Percentiles rank a stretch among this genome's conserved stretches.
Conservation (phyloP, 2,797 vertebrate genomes). For the Pseudotriccus pelzelni region DNA sequence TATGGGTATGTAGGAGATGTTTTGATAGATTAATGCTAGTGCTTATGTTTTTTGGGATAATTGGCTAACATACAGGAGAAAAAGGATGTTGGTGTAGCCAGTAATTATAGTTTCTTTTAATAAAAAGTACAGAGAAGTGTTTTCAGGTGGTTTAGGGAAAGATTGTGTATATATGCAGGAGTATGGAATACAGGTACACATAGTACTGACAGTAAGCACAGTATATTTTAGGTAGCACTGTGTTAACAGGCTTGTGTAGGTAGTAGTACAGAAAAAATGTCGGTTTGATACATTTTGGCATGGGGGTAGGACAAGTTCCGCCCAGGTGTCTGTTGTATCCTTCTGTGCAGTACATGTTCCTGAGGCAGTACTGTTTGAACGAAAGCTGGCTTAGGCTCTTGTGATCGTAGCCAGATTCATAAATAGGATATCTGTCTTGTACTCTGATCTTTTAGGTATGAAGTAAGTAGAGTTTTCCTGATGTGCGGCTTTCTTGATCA, state of each 20-base stretch:
- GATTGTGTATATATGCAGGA: too few species aligned
- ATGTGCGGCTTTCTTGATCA: not conserved
- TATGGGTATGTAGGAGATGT: not conserved
- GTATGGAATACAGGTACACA: not conserved
- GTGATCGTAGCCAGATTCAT: not conserved
- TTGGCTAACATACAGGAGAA: not conserved
- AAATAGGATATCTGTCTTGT: not conserved
- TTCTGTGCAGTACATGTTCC: accelerated
- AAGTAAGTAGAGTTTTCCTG: not conserved
- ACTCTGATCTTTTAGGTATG: not conserved
- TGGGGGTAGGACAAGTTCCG: not conserved
- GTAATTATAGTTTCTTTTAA: not conserved
- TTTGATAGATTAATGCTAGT: not conserved
- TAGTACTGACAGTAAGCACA: not conserved
- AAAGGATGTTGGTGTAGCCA: not conserved
- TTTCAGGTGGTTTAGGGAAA: not conserved
- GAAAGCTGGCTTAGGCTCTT: not conserved
- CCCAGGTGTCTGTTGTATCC: not conserved
- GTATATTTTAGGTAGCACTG: not conserved
- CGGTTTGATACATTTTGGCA: accelerated
- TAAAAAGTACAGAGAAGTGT: not conserved
- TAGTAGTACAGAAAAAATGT: not conserved
- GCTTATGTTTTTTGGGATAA: not conserved
- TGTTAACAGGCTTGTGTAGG: not conserved
- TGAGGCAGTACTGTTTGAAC: not conserved